A percentile compares a stretch with the other conserved stretches of the same genome.
Evolutionary conservation across 1,140 invertebrate genomes (phyloP).

Genomic region (Parasteatoda tepidariorum): DNA sequence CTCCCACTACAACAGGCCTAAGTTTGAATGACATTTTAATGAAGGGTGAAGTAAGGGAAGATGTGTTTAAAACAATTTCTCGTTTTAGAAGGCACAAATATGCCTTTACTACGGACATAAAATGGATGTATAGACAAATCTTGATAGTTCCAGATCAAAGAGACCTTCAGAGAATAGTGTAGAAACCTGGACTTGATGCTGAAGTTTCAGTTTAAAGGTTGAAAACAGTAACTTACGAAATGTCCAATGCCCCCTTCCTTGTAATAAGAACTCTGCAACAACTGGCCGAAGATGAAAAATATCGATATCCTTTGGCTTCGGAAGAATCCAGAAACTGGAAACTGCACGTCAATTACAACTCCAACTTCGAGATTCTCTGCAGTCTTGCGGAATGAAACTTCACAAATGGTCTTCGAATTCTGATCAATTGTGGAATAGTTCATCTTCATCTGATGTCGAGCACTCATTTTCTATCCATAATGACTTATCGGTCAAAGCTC

Average conservation of each 20-base stretch:
- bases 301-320: background rate
- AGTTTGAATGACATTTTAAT: background rate
- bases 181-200: background rate
- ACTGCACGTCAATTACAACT: too few relatives aligned
- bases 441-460: background rate
- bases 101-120: too few relatives aligned
- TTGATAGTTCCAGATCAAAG: background rate
- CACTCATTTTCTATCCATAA: too few relatives aligned
- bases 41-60: background rate
- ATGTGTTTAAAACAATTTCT: background rate
- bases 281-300: too few relatives aligned
- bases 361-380: background rate
- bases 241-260: background rate
- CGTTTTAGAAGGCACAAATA: too few relatives aligned
- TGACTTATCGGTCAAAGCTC: background rate
- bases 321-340: too few relatives aligned
- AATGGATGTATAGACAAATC: background rate
- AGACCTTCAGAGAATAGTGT: too few relatives aligned
- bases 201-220: background rate
- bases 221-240: background rate
- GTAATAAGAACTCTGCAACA: too few relatives aligned
- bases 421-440: background rate
- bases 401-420: background rate
- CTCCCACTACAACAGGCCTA: background rate
- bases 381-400: background rate